Evolutionary conservation across 2,113 vertebrate species (phyloP), one percentile per base, ranked within the genome.

Genomic region (Sphaerodactylus townsendi): DNA sequence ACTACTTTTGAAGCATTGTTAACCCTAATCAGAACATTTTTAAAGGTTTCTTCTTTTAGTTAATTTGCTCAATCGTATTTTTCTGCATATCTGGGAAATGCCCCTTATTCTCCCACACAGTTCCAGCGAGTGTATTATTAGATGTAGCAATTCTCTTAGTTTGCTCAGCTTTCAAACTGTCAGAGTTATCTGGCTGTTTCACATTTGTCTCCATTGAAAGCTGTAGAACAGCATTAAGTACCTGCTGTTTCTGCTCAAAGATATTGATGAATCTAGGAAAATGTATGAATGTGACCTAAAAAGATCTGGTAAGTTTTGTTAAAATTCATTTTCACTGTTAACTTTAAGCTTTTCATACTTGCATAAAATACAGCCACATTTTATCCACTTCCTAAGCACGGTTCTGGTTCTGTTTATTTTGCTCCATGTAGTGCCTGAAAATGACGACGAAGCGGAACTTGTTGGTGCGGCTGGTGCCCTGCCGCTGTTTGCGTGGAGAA

Each of bases 381-480:
- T 70, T 77, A 35, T 15, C 21, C 48, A 37, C 39, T 53, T 77
- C 73, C 46, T 77, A 53, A 53, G 35, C 10, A 19, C 48, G 9
- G 46, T 84, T 44, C 41, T 77, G 7, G 68, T 84, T 83, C 39
- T 68, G 21, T 59, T 59, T 69, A 9, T 46, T 11, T 70, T 56
- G 59, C 70, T 77, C 25, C 33, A 48, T 28, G 14, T 82, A 98
- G 98, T 96, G 96, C 97, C 95, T 98, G 96, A 99, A 97, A 95
- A 99, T 99, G 98, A 98, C 98, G 91, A 96, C 96, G 87, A 99
- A 99, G 94, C 96, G 99, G 90, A 99, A 97, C 91, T 94, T 99
- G 92, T 98, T 99, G 93, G 97, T 98, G 96, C 98, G 98, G 85
- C 97, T 99, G 95, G 98, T 99, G 94, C 97, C 98, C 59, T 99